Evolutionary conservation across 1,140 invertebrate species (phyloP).

Genomic region (Lepidurus packardi): DNA sequence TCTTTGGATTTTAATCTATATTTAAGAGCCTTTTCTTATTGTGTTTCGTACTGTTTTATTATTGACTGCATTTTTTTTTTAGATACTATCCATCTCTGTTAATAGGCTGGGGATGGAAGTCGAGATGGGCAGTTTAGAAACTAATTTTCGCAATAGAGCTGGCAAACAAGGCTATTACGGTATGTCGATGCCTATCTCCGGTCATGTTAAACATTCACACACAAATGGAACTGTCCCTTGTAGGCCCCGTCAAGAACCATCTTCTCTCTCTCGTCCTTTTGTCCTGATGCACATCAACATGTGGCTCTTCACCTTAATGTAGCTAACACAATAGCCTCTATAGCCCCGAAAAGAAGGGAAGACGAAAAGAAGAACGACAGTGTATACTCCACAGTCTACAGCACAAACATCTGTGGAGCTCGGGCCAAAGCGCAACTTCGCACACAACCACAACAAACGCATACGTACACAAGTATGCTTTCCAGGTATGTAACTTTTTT

Average conservation of each 20-base stretch:
- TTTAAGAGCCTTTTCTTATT: too few relatives aligned
- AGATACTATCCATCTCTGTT: too few relatives aligned
- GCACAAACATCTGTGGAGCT: background rate
- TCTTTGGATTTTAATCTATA: too few relatives aligned
- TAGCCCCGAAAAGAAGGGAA: background rate
- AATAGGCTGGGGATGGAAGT: too few relatives aligned
- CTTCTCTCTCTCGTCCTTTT: background rate
- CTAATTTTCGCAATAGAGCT: background rate
- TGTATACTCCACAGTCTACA: too few relatives aligned
- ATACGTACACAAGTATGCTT: background rate
- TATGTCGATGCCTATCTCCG: slow-evolving; percentile 12
- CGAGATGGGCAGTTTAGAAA: too few relatives aligned
- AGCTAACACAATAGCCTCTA: background rate
- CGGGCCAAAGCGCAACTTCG: background rate
- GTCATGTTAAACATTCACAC: slow-evolving; percentile 4
- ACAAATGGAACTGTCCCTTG: slow-evolving; percentile 11
- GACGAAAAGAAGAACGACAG: background rate
- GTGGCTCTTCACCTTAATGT: background rate
- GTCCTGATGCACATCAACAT: slow-evolving; percentile 1
- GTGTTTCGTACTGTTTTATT: too few relatives aligned
- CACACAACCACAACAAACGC: background rate
- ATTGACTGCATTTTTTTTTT: too few relatives aligned
- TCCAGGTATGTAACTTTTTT: background rate
- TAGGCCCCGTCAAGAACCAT: background rate
- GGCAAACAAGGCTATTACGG: slow-evolving; percentile 8